Percentiles rank a stretch among this genome's conserved stretches.
These are phyloP conservation scores for Drepanosiphum platanoidis DNA, from an alignment of 2,888 invertebrate species.

Conservation along the genomic window DNA sequence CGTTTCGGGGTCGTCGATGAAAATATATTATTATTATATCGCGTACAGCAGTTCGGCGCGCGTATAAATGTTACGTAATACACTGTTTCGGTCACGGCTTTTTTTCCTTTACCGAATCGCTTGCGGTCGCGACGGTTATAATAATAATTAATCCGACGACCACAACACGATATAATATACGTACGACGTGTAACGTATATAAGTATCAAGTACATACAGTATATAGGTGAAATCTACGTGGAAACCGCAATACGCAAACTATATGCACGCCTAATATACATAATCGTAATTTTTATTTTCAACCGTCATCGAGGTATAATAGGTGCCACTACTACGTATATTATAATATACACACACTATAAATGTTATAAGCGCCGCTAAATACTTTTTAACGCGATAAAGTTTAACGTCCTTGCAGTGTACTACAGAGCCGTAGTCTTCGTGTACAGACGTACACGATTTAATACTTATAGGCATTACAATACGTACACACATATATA, in stretches of 20 bases:
- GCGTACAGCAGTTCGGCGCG: not conserved
- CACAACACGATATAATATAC: not conserved
- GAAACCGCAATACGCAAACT: no score
- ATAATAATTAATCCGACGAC: conserved; percentile 1
- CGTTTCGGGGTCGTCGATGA: not conserved
- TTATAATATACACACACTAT: not conserved
- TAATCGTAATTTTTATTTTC: not conserved
- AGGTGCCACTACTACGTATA: not conserved
- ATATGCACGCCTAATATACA: no score
- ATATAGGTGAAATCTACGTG: no score
- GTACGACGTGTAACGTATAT: not conserved
- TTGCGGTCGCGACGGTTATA: not conserved
- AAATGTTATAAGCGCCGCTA: no score
- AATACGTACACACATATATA: no score
- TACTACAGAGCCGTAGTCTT: no score
- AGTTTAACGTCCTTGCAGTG: no score
- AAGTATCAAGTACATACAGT: no score
- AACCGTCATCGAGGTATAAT: not conserved
- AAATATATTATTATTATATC: not conserved
- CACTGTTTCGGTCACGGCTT: not conserved
- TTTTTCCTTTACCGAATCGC: not conserved
- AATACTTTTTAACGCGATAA: no score
- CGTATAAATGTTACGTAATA: not conserved
- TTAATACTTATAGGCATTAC: no score
- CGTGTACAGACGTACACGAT: no score